Conservation (phyloP, 2,888 invertebrate species). For the Trichogramma evanescens region DNA sequence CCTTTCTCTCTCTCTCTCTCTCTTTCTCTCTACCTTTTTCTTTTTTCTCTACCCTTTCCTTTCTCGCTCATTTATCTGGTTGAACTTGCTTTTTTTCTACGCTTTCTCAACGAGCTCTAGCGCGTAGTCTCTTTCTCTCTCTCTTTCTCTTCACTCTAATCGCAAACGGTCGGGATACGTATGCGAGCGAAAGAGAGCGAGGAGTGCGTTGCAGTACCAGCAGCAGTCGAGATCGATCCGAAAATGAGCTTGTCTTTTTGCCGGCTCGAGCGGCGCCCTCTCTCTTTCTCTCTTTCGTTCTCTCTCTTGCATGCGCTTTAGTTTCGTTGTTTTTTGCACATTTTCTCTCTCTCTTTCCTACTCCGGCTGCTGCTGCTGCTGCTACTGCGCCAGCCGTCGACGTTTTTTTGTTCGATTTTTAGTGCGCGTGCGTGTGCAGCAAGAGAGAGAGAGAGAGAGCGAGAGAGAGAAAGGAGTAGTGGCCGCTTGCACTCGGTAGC, state of each 20-base stretch:
- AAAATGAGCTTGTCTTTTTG: slow-evolving; percentile 26
- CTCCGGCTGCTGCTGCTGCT: no score
- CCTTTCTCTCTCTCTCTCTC: slow-evolving; percentile 2
- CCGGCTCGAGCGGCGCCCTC: slow-evolving; percentile 9
- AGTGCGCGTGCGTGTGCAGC: slow-evolving; percentile 19
- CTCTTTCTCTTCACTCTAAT: background rate
- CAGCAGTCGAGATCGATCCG: slow-evolving; percentile 21
- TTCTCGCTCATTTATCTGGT: background rate
- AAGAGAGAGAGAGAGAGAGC: slow-evolving; percentile 20
- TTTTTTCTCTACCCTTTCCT: background rate
- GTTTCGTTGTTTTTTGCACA: slow-evolving; percentile 9
- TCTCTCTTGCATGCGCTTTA: background rate
- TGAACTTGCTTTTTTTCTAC: no score
- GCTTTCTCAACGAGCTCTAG: background rate
- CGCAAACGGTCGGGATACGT: no score
- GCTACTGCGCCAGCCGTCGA: no score
- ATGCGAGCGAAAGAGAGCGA: no score
- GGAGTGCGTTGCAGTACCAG: no score
- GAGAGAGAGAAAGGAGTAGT: no score
- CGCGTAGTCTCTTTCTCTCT: background rate
- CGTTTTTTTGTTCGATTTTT: slow-evolving; percentile 11
- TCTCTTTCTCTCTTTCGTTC: slow-evolving; percentile 5
- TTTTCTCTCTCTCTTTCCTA: slow-evolving; percentile 1
- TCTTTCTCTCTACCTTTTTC: background rate
- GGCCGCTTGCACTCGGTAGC: no score